Evolutionary conservation across 2,113 vertebrate genomes (phyloP), one percentile per base, ranked within the genome.

Genomic region (Pomatostomus ruficeps): DNA sequence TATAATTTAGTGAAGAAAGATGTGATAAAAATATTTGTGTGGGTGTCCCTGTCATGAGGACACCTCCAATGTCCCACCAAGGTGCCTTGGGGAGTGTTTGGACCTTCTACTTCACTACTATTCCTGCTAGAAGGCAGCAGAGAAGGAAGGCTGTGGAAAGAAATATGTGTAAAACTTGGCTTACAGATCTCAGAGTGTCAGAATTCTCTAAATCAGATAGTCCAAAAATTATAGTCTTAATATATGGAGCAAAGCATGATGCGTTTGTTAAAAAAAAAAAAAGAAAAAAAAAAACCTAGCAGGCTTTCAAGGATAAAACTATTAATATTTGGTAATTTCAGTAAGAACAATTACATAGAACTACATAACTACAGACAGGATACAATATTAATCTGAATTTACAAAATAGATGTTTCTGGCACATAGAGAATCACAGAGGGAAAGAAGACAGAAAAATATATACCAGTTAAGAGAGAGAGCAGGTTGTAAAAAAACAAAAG

Each of bases 401-500:
- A 92, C 57, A 89, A 93, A 93, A 92, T 62, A 81, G 29, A 81
- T 76, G 31, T 18, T 48, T 85, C 35, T 81, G 59, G 85, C 88
- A 76, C 26, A 66, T 26, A 28, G 1, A 36, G 33, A 84, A 67
- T 65, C 72, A 92, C 57, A 77, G 43, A 89, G 76, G 59, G 23
- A 91, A 91, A 65, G 63, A 92, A 81, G 46, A 49, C 12, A 70
- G 46, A 78, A 57, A 24, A 94, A 72, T 91, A 89, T 93, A 85
- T 96, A 46, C 55, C n/a, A 7, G 79, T 10, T 86, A 40, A 82
- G n/a, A 88, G n/a, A 78, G 43, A 61, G 6, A 89, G 5, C 3
- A 68, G 82, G 58, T 67, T 35, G n/a, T 33, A 57, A 68, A 79
- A 79, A 93, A 85, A 36, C 25, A 81, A 91, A 92, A 93, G 7